Conservation (phyloP, 2,113 vertebrate species). For the Conger conger region DNA sequence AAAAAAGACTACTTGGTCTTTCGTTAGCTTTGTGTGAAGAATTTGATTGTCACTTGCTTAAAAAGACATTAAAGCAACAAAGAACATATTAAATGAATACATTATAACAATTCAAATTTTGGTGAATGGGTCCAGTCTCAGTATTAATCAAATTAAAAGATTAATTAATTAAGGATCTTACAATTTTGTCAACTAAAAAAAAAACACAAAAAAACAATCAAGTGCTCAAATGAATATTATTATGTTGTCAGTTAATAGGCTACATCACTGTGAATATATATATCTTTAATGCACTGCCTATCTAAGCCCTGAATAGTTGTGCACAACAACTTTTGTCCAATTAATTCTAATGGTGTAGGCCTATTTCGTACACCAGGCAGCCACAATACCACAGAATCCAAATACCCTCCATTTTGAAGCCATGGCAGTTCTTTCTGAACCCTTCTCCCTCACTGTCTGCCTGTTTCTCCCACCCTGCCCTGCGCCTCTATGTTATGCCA, state of each 20-base stretch:
- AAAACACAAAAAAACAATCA: background rate
- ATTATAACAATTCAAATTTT: background rate
- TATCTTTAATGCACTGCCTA: background rate
- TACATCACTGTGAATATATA: background rate
- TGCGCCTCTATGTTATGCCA: background rate
- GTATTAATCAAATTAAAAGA: background rate
- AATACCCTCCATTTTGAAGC: background rate
- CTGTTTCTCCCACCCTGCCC: background rate
- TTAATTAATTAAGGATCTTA: no score
- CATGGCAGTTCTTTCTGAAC: background rate
- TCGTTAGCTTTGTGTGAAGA: background rate
- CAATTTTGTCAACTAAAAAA: no score
- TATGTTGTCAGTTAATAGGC: background rate
- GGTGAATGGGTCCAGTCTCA: no score
- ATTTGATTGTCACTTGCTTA: background rate
- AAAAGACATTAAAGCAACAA: background rate
- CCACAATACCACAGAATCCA: background rate
- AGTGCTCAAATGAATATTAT: background rate
- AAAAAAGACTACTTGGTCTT: background rate
- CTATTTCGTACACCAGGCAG: background rate
- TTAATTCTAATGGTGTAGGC: background rate
- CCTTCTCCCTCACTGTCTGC: no score
- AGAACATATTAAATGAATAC: background rate
- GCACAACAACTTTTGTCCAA: background rate
- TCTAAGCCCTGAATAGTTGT: background rate